phyloP scores from a whole-genome alignment of 2,113 vertebrate species.

The Lagopus leucura region DNA sequence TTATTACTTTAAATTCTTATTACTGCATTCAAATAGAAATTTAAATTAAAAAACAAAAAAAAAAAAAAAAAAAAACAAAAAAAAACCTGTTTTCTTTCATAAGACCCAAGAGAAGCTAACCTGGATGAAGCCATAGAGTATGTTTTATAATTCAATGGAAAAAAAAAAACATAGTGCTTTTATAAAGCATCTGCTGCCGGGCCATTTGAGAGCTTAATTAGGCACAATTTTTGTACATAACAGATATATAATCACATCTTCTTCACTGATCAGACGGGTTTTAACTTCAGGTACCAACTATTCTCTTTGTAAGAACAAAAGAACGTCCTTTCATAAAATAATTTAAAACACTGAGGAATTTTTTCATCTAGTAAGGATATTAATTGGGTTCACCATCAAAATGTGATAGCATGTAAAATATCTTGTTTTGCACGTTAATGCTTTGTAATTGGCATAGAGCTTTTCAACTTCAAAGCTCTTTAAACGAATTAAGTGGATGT shows the following conservation, averaged over 20 bases:
- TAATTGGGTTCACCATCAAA: slow-evolving; percentile 36
- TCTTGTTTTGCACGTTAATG: slow-evolving; percentile 54
- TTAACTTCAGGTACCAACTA: not conserved
- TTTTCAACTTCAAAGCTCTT: slow-evolving; percentile 58
- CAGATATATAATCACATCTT: slow-evolving; percentile 13
- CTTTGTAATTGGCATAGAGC: not conserved
- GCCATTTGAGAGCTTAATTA: slow-evolving; percentile 14
- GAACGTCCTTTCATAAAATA: slow-evolving; percentile 12
- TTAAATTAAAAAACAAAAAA: not conserved
- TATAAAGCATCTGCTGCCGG: not conserved
- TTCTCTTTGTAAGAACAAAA: not conserved
- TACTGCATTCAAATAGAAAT: not conserved
- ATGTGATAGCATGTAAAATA: slow-evolving; percentile 32
- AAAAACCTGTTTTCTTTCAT: not conserved
- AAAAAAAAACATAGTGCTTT: not conserved
- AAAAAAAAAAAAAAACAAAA: not conserved
- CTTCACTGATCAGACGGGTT: not conserved
- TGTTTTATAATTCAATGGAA: not conserved
- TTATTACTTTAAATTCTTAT: not conserved
- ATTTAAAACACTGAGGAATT: not conserved
- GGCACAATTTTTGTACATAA: slow-evolving; percentile 8
- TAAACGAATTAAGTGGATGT: slow-evolving; percentile 32
- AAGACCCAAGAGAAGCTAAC: not conserved
- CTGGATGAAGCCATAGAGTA: not conserved
- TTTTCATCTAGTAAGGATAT: slow-evolving; percentile 17